phyloP scores from a whole-genome alignment of 2,888 invertebrate genomes.

The Spilosoma lubricipeda region DNA sequence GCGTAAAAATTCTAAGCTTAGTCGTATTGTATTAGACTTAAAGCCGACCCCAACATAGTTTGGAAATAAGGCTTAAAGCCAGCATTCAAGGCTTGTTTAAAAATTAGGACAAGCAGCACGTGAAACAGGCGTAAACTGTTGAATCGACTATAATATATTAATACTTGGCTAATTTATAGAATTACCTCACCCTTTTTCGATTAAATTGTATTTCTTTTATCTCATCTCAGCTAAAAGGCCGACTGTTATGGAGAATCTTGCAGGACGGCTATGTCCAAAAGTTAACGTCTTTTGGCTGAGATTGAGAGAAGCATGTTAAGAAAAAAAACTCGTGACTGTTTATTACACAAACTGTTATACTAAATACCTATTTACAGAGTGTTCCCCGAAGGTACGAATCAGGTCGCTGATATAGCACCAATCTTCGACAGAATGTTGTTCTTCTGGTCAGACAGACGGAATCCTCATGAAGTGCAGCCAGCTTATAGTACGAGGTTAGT shows the following conservation, averaged over 20 bases:
- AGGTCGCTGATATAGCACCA: constrained; percentile 96
- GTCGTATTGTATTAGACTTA: too few species aligned
- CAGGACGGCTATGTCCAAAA: too few species aligned
- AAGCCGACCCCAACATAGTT: too few species aligned
- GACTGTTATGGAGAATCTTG: too few species aligned
- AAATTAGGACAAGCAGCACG: not conserved
- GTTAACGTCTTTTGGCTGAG: too few species aligned
- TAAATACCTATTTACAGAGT: constrained; percentile 83
- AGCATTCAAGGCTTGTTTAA: not conserved
- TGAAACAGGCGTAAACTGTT: not conserved
- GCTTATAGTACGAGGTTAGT: constrained; percentile 90
- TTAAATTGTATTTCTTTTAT: too few species aligned
- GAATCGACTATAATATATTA: too few species aligned
- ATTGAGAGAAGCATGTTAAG: too few species aligned
- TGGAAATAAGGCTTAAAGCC: too few species aligned
- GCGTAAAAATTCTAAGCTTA: too few species aligned
- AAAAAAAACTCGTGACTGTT: not conserved
- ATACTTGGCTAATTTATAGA: too few species aligned
- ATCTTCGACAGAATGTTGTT: constrained; percentile 96
- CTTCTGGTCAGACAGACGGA: constrained; percentile 99
- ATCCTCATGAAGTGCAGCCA: constrained; percentile 99
- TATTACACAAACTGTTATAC: not conserved
- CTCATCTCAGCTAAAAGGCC: too few species aligned
- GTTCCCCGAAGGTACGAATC: constrained; percentile 94
- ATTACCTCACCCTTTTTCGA: not conserved